Percentiles rank a stretch among this genome's conserved stretches.
Evolutionary conservation across 2,888 invertebrate genomes (phyloP).

Genomic region (Actias luna): DNA sequence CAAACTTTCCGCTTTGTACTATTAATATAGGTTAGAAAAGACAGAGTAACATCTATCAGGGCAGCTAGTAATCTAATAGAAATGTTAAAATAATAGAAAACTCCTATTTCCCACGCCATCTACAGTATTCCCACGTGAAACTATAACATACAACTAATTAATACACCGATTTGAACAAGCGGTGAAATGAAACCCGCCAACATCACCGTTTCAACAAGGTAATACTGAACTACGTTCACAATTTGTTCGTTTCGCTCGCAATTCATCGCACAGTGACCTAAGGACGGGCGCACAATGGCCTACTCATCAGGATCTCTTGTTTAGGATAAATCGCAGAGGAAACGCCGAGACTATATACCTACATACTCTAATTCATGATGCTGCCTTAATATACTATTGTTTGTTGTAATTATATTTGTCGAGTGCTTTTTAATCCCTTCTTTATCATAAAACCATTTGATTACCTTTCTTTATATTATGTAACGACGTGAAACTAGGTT

Average conservation of each 20-base stretch:
- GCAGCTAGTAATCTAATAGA: not conserved
- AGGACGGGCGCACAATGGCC: constrained; percentile 60
- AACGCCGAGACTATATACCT: constrained; percentile 47
- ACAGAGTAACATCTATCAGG: not conserved
- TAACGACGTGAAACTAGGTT: too few relatives aligned
- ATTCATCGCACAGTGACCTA: constrained; percentile 53
- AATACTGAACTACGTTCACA: constrained; percentile 16
- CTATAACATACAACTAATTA: not conserved
- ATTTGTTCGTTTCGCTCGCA: constrained; percentile 23
- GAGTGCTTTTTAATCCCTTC: not conserved
- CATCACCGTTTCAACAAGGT: constrained; percentile 13
- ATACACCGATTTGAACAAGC: not conserved
- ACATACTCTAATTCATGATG: constrained; percentile 57
- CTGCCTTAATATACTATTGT: constrained; percentile 14
- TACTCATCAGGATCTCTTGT: constrained; percentile 75
- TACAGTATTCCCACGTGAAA: not conserved
- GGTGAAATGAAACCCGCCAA: constrained; percentile 10
- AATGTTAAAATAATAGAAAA: not conserved
- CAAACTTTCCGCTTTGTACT: too few relatives aligned
- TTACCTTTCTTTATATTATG: too few relatives aligned
- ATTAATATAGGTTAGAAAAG: too few relatives aligned
- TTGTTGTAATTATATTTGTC: not conserved
- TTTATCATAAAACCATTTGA: not conserved
- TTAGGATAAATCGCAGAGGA: constrained; percentile 55
- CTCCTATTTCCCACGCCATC: not conserved